These are phyloP conservation scores for Notarius lentiginosus DNA, from an alignment of 2,113 vertebrate genomes.

Conservation along the genomic window DNA sequence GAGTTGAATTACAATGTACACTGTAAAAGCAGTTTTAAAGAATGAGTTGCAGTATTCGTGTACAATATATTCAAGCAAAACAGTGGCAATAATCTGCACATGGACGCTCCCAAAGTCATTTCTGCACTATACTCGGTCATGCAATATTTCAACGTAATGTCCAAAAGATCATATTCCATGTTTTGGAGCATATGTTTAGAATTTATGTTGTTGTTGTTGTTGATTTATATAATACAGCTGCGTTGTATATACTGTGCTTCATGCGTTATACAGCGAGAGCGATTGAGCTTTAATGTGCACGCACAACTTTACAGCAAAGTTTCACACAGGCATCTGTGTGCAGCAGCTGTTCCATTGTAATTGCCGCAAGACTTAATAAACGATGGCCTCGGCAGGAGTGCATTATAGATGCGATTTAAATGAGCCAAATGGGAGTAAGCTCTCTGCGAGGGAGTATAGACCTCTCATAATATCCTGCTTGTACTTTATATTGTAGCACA, in stretches of 20 bases:
- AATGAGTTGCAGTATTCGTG: not conserved
- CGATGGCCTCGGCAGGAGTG: conserved; percentile 59
- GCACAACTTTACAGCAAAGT: conserved; percentile 64
- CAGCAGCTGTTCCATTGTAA: conserved; percentile 71
- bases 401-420: conserved; percentile 63
- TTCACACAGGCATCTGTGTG: conserved; percentile 67
- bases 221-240: not conserved
- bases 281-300: conserved; percentile 68
- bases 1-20: not conserved
- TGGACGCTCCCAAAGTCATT: not conserved
- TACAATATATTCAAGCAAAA: not conserved
- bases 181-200: not conserved
- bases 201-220: too few species aligned
- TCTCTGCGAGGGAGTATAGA: conserved; percentile 48
- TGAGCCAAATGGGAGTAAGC: conserved; percentile 42
- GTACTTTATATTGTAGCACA: conserved; percentile 7
- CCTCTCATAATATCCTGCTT: conserved; percentile 20
- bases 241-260: conserved; percentile 11
- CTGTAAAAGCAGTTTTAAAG: not conserved
- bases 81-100: not conserved
- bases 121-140: not conserved
- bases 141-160: not conserved
- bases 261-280: conserved; percentile 48
- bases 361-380: conserved; percentile 71
- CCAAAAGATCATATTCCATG: not conserved